These are phyloP conservation scores for Pygathrix nemaeus DNA, from an alignment of 2,113 vertebrate genomes.

Conservation along the genomic window DNA sequence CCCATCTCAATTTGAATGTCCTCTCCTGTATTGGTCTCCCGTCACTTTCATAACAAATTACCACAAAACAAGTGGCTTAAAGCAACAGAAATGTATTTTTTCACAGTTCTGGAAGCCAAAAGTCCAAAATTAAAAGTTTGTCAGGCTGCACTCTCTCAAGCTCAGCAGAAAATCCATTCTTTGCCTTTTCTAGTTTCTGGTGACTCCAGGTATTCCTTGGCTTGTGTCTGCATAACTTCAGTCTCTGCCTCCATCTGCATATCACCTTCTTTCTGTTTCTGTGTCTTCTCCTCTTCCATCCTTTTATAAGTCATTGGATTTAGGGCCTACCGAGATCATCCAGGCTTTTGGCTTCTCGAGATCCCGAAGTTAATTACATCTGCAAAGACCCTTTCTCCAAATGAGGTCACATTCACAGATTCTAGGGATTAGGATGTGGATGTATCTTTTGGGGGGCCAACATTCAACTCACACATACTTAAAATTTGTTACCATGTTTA, in stretches of 20 bases:
- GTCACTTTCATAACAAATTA: too few relatives aligned
- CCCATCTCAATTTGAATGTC: too few relatives aligned
- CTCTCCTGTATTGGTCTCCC: not conserved
- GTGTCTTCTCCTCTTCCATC: not conserved
- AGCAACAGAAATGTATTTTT: not conserved
- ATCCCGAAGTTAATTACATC: not conserved
- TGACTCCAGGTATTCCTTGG: not conserved
- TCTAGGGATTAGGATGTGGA: not conserved
- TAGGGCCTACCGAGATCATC: not conserved
- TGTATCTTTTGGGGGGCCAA: not conserved
- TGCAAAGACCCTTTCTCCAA: not conserved
- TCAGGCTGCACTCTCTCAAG: not conserved
- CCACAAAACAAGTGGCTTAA: not conserved
- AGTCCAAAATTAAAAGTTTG: not conserved
- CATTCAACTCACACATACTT: too few relatives aligned
- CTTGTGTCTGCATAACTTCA: fast-evolving
- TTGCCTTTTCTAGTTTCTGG: not conserved
- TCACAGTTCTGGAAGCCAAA: not conserved
- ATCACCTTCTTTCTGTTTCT: not conserved
- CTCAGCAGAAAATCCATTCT: not conserved
- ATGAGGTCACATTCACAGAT: not conserved
- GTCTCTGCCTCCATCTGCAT: not conserved
- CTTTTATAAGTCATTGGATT: not conserved
- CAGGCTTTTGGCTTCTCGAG: not conserved
- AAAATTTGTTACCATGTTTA: not conserved